These are phyloP conservation scores for Fragum whitleyi DNA, from an alignment of 2,888 invertebrate species.

Conservation along the genomic window DNA sequence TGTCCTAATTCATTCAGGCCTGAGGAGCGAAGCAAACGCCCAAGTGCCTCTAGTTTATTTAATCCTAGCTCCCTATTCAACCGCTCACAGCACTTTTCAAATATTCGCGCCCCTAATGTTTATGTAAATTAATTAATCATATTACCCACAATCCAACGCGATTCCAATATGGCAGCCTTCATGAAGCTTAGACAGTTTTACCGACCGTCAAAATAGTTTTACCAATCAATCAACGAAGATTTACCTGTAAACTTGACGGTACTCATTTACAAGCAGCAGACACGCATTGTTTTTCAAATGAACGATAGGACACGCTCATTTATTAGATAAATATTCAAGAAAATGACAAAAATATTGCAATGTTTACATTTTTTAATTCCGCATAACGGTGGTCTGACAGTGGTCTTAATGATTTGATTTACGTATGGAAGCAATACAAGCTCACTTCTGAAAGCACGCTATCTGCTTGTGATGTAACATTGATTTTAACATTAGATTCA, in stretches of 20 bases:
- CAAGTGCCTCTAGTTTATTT: too few relatives aligned
- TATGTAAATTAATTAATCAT: constrained; percentile 43
- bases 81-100: too few relatives aligned
- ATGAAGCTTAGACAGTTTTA: background rate
- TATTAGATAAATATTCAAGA: background rate
- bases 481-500: background rate
- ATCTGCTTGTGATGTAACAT: too few relatives aligned
- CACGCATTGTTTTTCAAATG: background rate
- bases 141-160: constrained; percentile 51
- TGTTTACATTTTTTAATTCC: constrained; percentile 4
- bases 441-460: too few relatives aligned
- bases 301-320: background rate
- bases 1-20: too few relatives aligned
- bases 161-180: constrained; percentile 68
- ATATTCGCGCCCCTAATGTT: constrained; percentile 5
- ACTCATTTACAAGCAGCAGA: too few relatives aligned
- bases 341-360: background rate
- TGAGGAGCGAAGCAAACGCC: too few relatives aligned
- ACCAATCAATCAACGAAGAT: background rate
- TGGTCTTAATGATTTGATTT: too few relatives aligned
- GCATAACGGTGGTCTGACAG: background rate
- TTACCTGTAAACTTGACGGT: background rate
- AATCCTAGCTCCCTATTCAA: too few relatives aligned
- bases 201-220: constrained; percentile 37
- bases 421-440: too few relatives aligned